Conservation (phyloP, 2,888 invertebrate species). For the Teleogryllus oceanicus region DNA sequence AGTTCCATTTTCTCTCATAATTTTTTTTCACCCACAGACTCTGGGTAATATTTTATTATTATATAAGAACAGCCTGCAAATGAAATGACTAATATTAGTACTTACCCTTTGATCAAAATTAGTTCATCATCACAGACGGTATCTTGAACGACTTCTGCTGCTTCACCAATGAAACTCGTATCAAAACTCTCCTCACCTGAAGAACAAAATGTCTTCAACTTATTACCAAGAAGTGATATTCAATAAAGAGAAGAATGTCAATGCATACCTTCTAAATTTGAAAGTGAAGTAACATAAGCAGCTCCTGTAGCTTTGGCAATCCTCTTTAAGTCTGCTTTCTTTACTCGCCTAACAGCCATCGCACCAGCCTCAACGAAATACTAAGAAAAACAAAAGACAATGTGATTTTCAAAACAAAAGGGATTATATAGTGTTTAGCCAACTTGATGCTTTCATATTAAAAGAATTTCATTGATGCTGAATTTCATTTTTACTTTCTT, state of each 20-base stretch:
- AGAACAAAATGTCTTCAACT: conserved; percentile 27
- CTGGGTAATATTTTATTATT: too few relatives aligned
- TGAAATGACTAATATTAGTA: conserved; percentile 35
- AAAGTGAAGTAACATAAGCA: conserved; percentile 82
- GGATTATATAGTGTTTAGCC: too few relatives aligned
- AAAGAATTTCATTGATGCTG: too few relatives aligned
- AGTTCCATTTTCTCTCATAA: too few relatives aligned
- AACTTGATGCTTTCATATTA: too few relatives aligned
- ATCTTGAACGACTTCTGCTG: conserved; percentile 92
- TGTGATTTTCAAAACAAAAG: too few relatives aligned
- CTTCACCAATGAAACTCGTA: conserved; percentile 85
- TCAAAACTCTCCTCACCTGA: conserved; percentile 93
- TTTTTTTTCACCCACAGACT: too few relatives aligned
- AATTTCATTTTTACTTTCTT: too few relatives aligned
- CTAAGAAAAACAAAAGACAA: conserved; percentile 41
- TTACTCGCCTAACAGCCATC: conserved; percentile 94
- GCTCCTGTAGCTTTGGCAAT: conserved; percentile 99
- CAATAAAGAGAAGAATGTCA: background rate
- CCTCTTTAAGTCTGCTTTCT: conserved; percentile 92
- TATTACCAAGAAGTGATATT: too few relatives aligned
- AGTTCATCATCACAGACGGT: conserved; percentile 96
- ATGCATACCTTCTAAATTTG: conserved; percentile 86
- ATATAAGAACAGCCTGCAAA: too few relatives aligned
- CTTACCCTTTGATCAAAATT: conserved; percentile 87
- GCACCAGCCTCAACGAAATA: conserved; percentile 97